Evolutionary conservation across 64 coral and sea anemone species (phyloP).

Genomic region (Pocillopora verrucosa): DNA sequence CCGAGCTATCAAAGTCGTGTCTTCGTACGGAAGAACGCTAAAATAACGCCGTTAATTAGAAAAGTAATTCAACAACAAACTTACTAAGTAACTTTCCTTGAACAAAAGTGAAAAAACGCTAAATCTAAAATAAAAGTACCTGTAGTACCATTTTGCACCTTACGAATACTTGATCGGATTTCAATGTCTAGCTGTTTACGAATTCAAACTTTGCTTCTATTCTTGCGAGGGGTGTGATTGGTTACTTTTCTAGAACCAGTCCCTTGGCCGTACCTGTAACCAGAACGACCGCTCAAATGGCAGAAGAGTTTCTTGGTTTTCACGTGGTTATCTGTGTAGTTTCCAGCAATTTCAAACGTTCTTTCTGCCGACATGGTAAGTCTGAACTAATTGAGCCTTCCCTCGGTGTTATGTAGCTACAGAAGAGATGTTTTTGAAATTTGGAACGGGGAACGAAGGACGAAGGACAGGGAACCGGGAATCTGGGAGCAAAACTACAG

Average conservation of each 20-base stretch:
- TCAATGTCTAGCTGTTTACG: not conserved
- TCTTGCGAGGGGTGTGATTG: constrained; percentile 13
- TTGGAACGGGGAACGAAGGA: too few relatives aligned
- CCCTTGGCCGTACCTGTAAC: not conserved
- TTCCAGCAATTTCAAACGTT: not conserved
- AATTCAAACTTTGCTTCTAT: not conserved
- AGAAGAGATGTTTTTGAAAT: too few relatives aligned
- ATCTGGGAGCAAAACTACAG: too few relatives aligned
- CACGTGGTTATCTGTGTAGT: not conserved
- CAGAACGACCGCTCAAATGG: not conserved
- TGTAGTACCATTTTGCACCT: constrained; percentile 9
- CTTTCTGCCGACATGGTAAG: constrained; percentile 14
- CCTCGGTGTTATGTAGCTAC: too few relatives aligned
- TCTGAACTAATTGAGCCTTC: not conserved
- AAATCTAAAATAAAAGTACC: constrained; percentile 2
- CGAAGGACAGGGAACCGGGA: too few relatives aligned
- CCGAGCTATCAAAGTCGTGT: constrained; percentile 76
- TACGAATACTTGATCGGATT: not conserved
- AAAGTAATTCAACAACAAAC: not conserved
- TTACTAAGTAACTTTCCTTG: not conserved
- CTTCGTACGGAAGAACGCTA: constrained; percentile 42
- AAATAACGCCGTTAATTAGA: not conserved
- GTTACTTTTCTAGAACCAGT: constrained; percentile 13
- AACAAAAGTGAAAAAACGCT: not conserved
- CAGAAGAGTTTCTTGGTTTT: not conserved